These are phyloP conservation scores for Brotula barbata DNA, from an alignment of 2,797 vertebrate species.

Conservation along the genomic window DNA sequence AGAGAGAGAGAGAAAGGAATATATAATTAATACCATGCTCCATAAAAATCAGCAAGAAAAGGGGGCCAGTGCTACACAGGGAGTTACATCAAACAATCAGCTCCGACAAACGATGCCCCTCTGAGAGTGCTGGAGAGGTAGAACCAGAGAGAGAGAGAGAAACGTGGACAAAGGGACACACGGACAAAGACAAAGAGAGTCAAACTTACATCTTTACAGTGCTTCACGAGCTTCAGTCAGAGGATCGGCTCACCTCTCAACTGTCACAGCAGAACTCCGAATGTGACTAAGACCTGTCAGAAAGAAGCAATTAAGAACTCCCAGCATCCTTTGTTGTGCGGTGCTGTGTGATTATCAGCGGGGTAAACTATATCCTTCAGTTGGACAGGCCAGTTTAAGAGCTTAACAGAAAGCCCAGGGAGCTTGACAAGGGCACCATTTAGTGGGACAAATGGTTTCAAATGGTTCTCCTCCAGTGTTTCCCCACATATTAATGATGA, in stretches of 20 bases:
- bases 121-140: conserved; percentile 28
- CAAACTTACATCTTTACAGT: too few relatives aligned
- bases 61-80: conserved; percentile 62
- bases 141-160: conserved; percentile 6
- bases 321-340: conserved; percentile 26
- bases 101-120: conserved; percentile 54
- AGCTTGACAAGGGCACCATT: conserved; percentile 69
- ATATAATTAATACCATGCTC: conserved; percentile 76
- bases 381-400: conserved; percentile 62
- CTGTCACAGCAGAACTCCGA: conserved; percentile 31
- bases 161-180: not conserved
- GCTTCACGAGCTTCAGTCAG: not conserved
- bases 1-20: too few relatives aligned
- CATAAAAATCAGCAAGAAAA: conserved; percentile 61
- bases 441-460: conserved; percentile 73
- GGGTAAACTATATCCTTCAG: conserved; percentile 67
- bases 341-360: conserved; percentile 65
- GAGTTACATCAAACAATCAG: conserved; percentile 70
- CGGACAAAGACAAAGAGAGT: too few relatives aligned
- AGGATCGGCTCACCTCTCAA: not conserved
- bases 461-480: conserved; percentile 70
- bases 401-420: conserved; percentile 59
- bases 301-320: conserved; percentile 33
- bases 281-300: conserved; percentile 38
- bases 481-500: conserved; percentile 69